Evolutionary conservation across 2,113 vertebrate species (phyloP).

Genomic region (Alces alces): DNA sequence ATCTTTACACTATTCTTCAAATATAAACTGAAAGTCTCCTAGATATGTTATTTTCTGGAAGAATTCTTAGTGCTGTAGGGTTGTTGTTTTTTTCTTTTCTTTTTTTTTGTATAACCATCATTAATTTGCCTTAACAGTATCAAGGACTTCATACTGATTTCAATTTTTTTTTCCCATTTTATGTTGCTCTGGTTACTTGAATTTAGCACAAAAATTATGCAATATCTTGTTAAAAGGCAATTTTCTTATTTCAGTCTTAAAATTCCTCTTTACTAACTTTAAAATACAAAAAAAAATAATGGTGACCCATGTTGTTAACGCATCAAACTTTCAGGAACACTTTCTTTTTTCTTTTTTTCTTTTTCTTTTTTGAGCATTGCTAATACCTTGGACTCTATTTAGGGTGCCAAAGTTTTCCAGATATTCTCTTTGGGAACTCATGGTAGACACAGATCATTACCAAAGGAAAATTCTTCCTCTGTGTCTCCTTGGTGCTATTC

Average conservation of each 20-base stretch:
- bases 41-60: not conserved
- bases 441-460: accelerated
- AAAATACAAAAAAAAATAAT: not conserved
- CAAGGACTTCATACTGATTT: not conserved
- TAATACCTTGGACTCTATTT: not conserved
- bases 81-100: no score
- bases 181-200: not conserved
- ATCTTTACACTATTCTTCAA: not conserved
- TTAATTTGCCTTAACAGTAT: not conserved
- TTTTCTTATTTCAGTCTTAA: not conserved
- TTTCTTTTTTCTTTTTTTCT: not conserved
- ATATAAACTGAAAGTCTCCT: not conserved
- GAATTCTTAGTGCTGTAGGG: not conserved
- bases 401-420: not conserved
- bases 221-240: not conserved
- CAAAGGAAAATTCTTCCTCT: not conserved
- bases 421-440: not conserved
- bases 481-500: not conserved
- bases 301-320: not conserved
- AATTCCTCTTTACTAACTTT: not conserved
- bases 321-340: not conserved
- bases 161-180: not conserved
- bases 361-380: not conserved
- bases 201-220: not conserved
- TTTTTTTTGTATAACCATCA: not conserved